Evolutionary conservation across 2,888 invertebrate species (phyloP), one percentile per base, ranked within the genome.

Genomic region (Tricholauxania praeusta): DNA sequence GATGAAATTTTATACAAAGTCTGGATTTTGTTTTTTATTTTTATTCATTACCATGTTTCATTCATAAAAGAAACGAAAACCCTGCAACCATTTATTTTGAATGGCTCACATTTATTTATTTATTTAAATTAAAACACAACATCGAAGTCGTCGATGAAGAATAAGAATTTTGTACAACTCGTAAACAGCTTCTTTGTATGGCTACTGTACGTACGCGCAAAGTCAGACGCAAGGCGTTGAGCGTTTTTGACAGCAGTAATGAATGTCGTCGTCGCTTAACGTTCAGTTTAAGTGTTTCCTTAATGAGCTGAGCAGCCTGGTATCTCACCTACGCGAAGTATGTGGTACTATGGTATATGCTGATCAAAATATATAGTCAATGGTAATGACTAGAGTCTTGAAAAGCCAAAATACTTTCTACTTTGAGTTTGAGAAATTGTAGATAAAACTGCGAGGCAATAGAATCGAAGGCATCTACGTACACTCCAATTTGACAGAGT

Each of bases 51-150:
- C 32, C 10, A n/a, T 28, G 53, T 52, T 65, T 65, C 65, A 65
- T 65, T 65, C 65, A 65, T 65, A 65, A 65, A 65, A 65, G 4
- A 49, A 12, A 12, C 14, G 32, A 65, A 52, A n/a, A 64, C 52
- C 6, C n/a, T 12, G 28, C 28, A 19, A 22, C 59, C 59, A 60
- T 60, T 55, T 55, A 55, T 55, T 28, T 60, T 60, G 28, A 60
- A 60, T 60, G 22, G 59, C 39, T 28, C 22, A 32, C 28, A 53
- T 53, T 53, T 53, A 53, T 53, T 53, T 53, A 53, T 53, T 17
- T 17, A 53, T 53, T 53, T 53, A 53, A 53, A 53, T 53, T 53
- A 47, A 63, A 39, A 63, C n/a, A 32, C 39, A 62, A 62, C 14
- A 39, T 12, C 53, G 39, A 12, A 17, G 12, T n/a, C 32, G 48